Evolutionary conservation across 2,113 vertebrate genomes (phyloP).

Genomic region (Pantherophis guttatus): DNA sequence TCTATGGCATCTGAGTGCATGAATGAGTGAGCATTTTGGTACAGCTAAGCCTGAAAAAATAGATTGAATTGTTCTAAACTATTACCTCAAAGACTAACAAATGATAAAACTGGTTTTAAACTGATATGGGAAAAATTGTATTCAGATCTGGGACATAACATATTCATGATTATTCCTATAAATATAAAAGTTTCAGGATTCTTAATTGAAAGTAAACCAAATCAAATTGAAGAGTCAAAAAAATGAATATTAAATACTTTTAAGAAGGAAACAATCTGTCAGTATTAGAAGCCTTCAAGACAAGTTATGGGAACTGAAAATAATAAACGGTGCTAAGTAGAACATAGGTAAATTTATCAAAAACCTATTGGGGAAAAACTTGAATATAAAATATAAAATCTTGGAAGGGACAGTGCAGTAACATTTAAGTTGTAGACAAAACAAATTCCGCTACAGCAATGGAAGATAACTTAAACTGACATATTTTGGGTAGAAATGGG

Average conservation of each 20-base stretch:
- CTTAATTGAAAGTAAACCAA: background rate
- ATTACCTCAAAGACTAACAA: background rate
- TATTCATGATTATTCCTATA: background rate
- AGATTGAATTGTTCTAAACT: background rate
- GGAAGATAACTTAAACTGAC: background rate
- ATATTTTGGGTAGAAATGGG: background rate
- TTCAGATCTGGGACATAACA: background rate
- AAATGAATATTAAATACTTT: background rate
- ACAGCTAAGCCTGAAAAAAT: background rate
- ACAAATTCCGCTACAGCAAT: background rate
- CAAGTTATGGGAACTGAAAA: background rate
- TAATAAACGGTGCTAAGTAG: background rate
- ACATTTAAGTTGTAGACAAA: background rate
- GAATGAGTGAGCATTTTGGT: background rate
- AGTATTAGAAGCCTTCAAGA: background rate
- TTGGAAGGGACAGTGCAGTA: background rate
- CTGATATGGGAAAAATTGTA: background rate
- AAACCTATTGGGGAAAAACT: background rate
- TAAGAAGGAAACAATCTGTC: background rate
- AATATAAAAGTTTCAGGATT: background rate
- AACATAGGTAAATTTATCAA: background rate
- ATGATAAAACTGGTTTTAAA: background rate
- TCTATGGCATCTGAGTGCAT: background rate
- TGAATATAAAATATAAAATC: background rate
- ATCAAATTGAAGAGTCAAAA: background rate